Base-by-base conservation (phyloP, 2,797 vertebrate species). In the Scolopax rusticola region DNA sequence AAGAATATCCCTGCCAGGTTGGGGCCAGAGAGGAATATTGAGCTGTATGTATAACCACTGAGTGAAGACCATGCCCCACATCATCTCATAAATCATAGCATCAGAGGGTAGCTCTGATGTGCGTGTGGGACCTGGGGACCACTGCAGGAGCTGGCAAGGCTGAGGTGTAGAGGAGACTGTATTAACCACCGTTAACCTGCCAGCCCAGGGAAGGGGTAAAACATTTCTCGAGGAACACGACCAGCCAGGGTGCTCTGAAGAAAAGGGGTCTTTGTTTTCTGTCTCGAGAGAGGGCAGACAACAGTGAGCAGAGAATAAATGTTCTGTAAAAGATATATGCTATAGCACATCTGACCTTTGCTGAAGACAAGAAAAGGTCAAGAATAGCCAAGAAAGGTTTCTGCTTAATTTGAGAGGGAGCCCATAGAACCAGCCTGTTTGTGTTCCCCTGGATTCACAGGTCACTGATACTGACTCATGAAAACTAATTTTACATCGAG, bases 351-450 rank as follows among this genome's bases (percentile, higher is more conserved):
- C 86, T 95, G 86, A 96, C 91, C 94, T 96, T 93, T 95, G 81
- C 70, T 79, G 83, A 65, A 93, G 87, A 87, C 78, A 81, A 54
- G 65, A 77, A 92, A 94, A 92, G 86, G 90, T 97, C 93, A 95
- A 38, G 70, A 90, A 68, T 11, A 90, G 86, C 64, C 78, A 78
- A 32, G 80, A 82, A 93, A 92, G 76, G 73, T 88, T 97, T 93
- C 81, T 90, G 84, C 60, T 94, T 95, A 83, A 94, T 94, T 88
- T 96, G 87, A 94, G 86, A 87, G 69, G 27, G 89, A 96, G 60
- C 27, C 60, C 65, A 59, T 36, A 83, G 89, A 83, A 95, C 38
- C 33, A 82, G 84, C 33, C 83, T 71, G 80, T 43, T 83, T 94
- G 74, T 47, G 91, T 69, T 93, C 73, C 53, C 16, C 30, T 56